Conservation (phyloP, 2,113 vertebrate genomes). For the Cervus canadensis region DNA sequence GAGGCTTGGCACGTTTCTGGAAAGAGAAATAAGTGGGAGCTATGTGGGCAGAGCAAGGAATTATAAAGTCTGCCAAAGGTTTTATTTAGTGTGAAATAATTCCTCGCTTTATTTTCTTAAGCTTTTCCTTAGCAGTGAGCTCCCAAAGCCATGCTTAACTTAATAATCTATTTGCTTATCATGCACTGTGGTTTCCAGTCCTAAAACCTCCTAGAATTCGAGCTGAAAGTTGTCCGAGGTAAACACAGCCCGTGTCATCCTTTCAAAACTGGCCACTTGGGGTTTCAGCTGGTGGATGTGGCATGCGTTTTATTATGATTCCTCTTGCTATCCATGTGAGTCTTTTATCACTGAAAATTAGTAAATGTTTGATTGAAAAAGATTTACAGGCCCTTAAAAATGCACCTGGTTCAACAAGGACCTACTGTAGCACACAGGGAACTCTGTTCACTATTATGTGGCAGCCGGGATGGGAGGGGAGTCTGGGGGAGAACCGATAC, state of each 20-base stretch:
- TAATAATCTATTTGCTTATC: background rate
- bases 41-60: background rate
- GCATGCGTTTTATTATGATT: background rate
- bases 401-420: background rate
- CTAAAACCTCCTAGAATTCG: background rate
- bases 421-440: background rate
- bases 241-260: background rate
- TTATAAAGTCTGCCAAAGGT: background rate
- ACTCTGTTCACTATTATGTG: background rate
- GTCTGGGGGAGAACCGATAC: background rate
- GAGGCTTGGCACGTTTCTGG: rapidly evolving
- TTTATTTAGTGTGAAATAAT: constrained; percentile 4
- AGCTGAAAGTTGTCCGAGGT: background rate
- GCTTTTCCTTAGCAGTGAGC: background rate
- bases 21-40: background rate
- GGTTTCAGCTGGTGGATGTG: background rate
- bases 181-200: background rate
- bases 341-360: background rate
- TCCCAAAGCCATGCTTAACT: background rate
- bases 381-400: background rate
- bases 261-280: background rate
- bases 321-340: background rate
- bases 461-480: background rate
- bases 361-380: background rate
- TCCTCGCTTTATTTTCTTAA: background rate